Evolutionary conservation across 2,888 invertebrate genomes (phyloP), one percentile per base, ranked within the genome.

Genomic region (Euspilapteryx auroguttella): DNA sequence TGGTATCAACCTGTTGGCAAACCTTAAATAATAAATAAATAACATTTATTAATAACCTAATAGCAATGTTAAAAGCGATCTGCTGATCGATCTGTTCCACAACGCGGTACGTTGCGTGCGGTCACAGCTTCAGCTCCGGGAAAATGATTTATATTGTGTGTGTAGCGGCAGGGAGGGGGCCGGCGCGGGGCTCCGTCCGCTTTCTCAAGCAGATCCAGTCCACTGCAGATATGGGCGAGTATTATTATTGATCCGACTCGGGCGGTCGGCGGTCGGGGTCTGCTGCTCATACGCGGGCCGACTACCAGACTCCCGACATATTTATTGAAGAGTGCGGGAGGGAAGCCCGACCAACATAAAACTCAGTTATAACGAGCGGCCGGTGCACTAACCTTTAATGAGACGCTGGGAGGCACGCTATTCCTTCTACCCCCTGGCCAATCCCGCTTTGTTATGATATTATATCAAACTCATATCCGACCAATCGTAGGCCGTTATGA

Each of bases 371-470:
- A 62, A 59, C 57, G 51, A 50, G 48, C 48, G 42, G 24, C 15
- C 53, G 44, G 55, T 63, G 68, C 62, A 69, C 54, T 61, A 58
- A 58, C 62, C 58, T 69, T 56, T 63, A 61, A 58, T 61, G 52
- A 55, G 43, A 42, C 45, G 46, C 45, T 45, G 49, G 45, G 50
- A 45, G 59, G 54, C 57, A 59, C 59, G 54, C 49, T 51, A 42
- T 39, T 38, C 46, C 47, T 55, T 44, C 49, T 34, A 40, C 49
- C 50, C 52, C 54, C 63, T 65, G 55, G 44, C 80, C 80, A 79
- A 79, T 79, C 64, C 66, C 55, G 47, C 49, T 44, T 41, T 69
- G 77, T 76, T 80, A 80, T 81, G 80, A 80, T 80, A 80, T 81
- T 78, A 80, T 80, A 80, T 79, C 76, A 76, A 52, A n/a, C 46